Percentiles rank a stretch among this genome's conserved stretches.
These are phyloP conservation scores for Caenorhabditis auriculariae DNA, from an alignment of 2,888 invertebrate species.

Conservation along the genomic window DNA sequence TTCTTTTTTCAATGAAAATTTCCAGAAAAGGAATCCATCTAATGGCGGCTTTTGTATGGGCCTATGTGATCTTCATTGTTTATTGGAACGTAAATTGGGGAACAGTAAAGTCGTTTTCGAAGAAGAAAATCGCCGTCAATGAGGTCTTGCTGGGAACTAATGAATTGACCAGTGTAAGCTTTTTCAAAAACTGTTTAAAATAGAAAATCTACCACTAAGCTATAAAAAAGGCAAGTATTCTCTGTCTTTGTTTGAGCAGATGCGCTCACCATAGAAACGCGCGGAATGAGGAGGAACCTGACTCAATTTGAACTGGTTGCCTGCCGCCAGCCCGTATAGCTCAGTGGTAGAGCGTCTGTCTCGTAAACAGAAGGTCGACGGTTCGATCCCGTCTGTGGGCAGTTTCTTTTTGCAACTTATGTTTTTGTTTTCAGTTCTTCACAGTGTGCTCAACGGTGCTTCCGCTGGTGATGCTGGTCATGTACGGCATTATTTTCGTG, in stretches of 20 bases:
- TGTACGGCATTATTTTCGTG: slow-evolving; percentile 26
- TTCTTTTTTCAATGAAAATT: background rate
- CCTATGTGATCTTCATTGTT: slow-evolving; percentile 34
- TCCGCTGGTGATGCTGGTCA: slow-evolving; percentile 28
- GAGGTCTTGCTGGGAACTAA: slow-evolving; percentile 28
- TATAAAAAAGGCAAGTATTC: no score
- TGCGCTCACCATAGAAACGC: no score
- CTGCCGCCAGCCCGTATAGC: no score
- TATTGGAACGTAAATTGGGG: slow-evolving; percentile 36
- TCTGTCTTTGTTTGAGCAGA: no score
- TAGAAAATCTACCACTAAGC: no score
- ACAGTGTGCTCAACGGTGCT: slow-evolving; percentile 26
- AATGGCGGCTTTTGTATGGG: slow-evolving; percentile 23
- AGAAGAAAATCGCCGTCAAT: slow-evolving; percentile 13
- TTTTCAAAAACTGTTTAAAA: background rate
- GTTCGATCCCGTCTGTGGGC: slow-evolving; percentile 23
- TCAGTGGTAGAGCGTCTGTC: slow-evolving; percentile 47
- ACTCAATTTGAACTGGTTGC: no score
- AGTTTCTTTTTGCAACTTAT: no score
- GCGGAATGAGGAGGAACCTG: no score
- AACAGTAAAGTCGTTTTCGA: slow-evolving; percentile 19
- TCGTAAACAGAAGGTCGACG: slow-evolving; percentile 40
- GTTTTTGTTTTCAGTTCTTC: slow-evolving; percentile 27
- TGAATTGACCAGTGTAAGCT: slow-evolving; percentile 22
- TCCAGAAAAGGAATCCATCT: slow-evolving; percentile 19